Percentiles rank a stretch among this genome's conserved stretches.
Conservation (phyloP, 2,113 vertebrate species). For the Eonycteris spelaea region DNA sequence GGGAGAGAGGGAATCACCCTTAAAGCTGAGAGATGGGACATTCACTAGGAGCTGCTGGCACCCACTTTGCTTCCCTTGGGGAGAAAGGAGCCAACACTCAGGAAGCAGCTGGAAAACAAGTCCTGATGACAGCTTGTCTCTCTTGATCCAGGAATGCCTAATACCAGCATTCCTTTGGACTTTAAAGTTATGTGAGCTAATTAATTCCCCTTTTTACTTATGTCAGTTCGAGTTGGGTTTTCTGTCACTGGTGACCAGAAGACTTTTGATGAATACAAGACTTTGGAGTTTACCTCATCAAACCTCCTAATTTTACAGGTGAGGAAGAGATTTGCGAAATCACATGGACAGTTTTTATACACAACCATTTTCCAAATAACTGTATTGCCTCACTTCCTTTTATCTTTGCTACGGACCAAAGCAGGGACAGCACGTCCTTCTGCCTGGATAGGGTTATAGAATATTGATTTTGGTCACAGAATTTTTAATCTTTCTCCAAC, state of each 20-base stretch:
- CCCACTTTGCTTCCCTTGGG: background rate
- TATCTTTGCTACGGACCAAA: background rate
- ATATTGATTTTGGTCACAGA: conserved; percentile 71
- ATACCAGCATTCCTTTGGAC: background rate
- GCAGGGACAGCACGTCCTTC: background rate
- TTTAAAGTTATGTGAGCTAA: background rate
- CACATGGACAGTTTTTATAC: background rate
- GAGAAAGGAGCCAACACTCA: background rate
- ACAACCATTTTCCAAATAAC: background rate
- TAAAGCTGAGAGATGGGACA: background rate
- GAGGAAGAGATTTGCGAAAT: background rate
- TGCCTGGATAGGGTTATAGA: conserved; percentile 52
- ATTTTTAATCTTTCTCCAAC: conserved; percentile 69
- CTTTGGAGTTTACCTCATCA: background rate
- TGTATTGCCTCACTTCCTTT: background rate
- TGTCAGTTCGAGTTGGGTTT: background rate
- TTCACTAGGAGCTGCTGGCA: background rate
- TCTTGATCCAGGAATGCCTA: background rate
- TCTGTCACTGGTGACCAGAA: background rate
- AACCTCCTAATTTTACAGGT: background rate
- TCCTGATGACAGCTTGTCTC: background rate
- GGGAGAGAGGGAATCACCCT: background rate
- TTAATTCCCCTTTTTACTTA: background rate
- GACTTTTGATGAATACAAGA: background rate
- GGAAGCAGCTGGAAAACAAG: background rate